Base-by-base conservation (phyloP, 1,140 invertebrate species). In the Bombus haemorrhoidalis region DNA sequence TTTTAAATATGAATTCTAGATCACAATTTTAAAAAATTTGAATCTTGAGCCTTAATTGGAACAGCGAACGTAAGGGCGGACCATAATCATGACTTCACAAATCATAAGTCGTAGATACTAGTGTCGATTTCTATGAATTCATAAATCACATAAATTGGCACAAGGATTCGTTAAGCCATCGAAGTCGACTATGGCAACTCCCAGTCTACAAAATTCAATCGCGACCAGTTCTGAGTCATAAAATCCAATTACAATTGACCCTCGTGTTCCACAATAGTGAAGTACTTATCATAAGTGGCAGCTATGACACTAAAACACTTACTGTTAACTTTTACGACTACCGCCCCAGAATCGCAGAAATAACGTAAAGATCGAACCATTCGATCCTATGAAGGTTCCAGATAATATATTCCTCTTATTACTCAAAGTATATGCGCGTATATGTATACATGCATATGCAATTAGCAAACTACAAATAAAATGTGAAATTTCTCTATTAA, bases 181-280 rank as follows among this genome's bases (percentile, higher is more conserved):
- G 62, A 64, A 53, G 1, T 53, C 47, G 47, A 53, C 22, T 68
- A 68, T 68, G 6, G 15, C 22, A 68, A 68, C 15, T 37, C 2
- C 6, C n/a, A 9, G 9, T 32, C 8, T 68, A 68, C 32, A 68
- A 68, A 34, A 68, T 68, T 68, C 66, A 68, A 68, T 68, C 32
- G 66, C 15, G 15, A 22, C 32, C 13, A 68, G 9, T 68, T 37
- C 66, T 68, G 66, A 37, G 9, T 25, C 66, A 18, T 69, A 25
- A 69, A 69, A 37, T 69, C 68, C 22, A 69, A 69, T 69, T 69
- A 69, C n/a, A 37, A 69, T 69, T 25, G 68, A 25, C 3, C 68
- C 68, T 0, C 22, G 22, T 69, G 22, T 25, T 69, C 68, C 22
- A 25, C n/a, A 39, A 69, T 69, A 69, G 34, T 12, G 9, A 5